Conservation (phyloP, 2,797 vertebrate species). For the Rhyacichthys aspro region DNA sequence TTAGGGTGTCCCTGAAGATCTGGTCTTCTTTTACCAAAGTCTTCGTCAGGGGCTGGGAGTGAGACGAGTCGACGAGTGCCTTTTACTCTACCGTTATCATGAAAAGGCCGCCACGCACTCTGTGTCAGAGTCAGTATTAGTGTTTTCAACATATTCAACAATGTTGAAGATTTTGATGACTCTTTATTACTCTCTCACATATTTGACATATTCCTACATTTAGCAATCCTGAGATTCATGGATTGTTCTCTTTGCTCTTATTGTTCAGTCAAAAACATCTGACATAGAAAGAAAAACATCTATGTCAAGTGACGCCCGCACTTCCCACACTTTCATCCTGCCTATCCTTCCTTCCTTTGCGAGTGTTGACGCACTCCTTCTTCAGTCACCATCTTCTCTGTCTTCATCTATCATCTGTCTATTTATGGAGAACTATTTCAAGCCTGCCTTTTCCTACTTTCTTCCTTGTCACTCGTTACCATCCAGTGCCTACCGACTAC, state of each 20-base stretch:
- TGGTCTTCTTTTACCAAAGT: slow-evolving; percentile 92
- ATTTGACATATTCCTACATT: background rate
- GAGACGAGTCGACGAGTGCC: slow-evolving; percentile 81
- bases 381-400: slow-evolving; percentile 34
- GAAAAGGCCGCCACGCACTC: slow-evolving; percentile 85
- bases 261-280: no score
- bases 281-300: no score
- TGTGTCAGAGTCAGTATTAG: slow-evolving; percentile 85
- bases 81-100: slow-evolving; percentile 92
- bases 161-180: no score
- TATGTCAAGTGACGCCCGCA: background rate
- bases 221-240: slow-evolving; percentile 25
- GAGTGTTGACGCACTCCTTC: slow-evolving; percentile 45
- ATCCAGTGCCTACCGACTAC: slow-evolving; percentile 27
- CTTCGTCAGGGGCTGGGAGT: slow-evolving; percentile 83
- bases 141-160: background rate
- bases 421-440: slow-evolving; percentile 61
- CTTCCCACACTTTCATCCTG: slow-evolving; percentile 25
- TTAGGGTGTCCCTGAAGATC: slow-evolving; percentile 93
- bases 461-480: slow-evolving; percentile 26
- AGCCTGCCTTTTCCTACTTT: slow-evolving; percentile 42
- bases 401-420: slow-evolving; percentile 59
- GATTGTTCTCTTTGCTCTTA: background rate
- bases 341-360: slow-evolving; percentile 26
- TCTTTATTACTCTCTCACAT: no score